phyloP scores from a whole-genome alignment of 2,797 vertebrate species.

The Alouatta caraya region DNA sequence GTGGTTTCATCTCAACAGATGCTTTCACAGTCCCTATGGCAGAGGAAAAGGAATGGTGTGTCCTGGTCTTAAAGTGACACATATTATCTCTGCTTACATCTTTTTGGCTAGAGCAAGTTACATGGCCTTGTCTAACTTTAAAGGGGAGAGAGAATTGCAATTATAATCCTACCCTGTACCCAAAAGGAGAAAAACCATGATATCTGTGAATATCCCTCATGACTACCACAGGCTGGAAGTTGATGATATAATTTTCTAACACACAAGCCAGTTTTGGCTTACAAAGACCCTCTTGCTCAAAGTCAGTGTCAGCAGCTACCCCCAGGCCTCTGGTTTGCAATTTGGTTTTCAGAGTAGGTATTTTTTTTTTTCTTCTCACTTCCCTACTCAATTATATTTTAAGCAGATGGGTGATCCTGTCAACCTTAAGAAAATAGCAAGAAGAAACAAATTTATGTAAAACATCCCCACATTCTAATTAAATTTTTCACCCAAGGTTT shows the following conservation, averaged over 20 bases:
- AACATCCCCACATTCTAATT: constrained; percentile 58
- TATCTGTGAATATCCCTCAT: background rate
- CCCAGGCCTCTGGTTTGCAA: constrained; percentile 17
- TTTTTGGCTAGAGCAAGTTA: background rate
- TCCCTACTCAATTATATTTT: constrained; percentile 55
- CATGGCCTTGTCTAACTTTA: background rate
- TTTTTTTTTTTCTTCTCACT: background rate
- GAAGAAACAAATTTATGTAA: constrained; percentile 59
- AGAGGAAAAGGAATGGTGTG: background rate
- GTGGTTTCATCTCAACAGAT: background rate
- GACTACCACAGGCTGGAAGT: background rate
- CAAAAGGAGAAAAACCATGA: background rate
- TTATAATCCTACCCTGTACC: background rate
- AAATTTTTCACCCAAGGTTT: constrained; percentile 64
- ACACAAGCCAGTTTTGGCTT: background rate
- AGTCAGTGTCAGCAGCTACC: background rate
- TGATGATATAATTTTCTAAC: background rate
- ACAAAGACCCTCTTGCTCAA: background rate
- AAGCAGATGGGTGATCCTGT: constrained; percentile 60
- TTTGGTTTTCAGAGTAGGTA: constrained; percentile 31
- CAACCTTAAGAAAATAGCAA: constrained; percentile 51
- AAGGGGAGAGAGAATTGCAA: background rate
- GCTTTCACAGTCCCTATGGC: background rate
- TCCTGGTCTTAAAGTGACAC: background rate
- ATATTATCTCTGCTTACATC: background rate